A percentile compares a stretch with the other conserved stretches of the same genome.
phyloP scores from a whole-genome alignment of 2,888 invertebrate species.

The Nomada hirtipes region DNA sequence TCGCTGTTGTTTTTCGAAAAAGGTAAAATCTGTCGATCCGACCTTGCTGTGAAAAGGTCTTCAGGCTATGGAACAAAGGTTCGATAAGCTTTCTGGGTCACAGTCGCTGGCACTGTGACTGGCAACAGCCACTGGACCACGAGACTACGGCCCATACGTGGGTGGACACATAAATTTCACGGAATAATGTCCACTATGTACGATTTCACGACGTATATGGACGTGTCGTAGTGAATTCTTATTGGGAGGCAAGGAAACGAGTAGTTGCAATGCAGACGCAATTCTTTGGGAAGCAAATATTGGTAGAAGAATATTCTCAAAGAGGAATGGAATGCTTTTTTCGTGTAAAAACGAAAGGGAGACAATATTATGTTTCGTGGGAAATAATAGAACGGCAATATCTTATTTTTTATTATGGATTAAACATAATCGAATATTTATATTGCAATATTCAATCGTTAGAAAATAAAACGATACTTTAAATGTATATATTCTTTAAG shows the following conservation, averaged over 20 bases:
- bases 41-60: conserved; percentile 17
- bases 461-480: no score
- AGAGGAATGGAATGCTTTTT: no score
- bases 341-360: no score
- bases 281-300: neutral
- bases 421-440: no score
- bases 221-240: neutral
- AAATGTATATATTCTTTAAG: no score
- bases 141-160: neutral
- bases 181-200: neutral
- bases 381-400: no score
- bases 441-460: no score
- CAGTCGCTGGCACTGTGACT: neutral
- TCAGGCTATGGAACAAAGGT: conserved; percentile 1
- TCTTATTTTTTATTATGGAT: no score
- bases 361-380: no score
- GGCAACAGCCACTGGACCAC: neutral
- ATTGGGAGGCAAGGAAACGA: no score
- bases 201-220: neutral
- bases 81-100: conserved; percentile 31
- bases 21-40: neutral
- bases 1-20: neutral
- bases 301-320: neutral
- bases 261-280: no score
- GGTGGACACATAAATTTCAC: neutral